These are phyloP conservation scores for Poeciliopsis turneri DNA, from an alignment of 2,797 vertebrate species.

Conservation along the genomic window DNA sequence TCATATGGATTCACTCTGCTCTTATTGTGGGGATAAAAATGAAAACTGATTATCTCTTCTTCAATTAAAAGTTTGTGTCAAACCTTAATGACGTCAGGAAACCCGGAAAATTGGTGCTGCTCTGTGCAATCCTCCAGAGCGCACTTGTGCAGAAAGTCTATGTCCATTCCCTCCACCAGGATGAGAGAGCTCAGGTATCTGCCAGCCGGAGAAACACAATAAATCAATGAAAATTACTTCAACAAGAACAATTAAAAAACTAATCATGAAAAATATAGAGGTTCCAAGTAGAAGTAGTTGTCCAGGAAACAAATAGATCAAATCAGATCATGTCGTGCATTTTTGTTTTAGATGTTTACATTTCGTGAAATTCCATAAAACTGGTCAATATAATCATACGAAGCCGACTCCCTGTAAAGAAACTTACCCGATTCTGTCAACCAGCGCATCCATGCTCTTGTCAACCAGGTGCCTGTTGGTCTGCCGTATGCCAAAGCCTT, in stretches of 20 bases:
- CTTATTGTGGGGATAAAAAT: not conserved
- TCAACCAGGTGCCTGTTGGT: conserved; percentile 95
- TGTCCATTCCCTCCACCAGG: conserved; percentile 96
- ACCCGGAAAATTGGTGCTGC: conserved; percentile 90
- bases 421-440: conserved; percentile 92
- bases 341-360: not conserved
- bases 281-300: not conserved
- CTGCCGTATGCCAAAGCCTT: conserved; percentile 94
- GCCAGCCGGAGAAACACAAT: conserved; percentile 19
- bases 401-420: no score
- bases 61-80: conserved; percentile 5
- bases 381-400: not conserved
- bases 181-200: conserved; percentile 96
- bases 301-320: not conserved
- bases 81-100: conserved; percentile 87
- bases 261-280: not conserved
- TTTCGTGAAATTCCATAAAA: not conserved
- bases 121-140: conserved; percentile 90
- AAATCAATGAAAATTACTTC: not conserved
- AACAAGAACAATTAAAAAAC: not conserved
- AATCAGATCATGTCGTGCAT: not conserved
- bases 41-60: not conserved
- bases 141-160: conserved; percentile 94
- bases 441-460: conserved; percentile 92
- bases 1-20: not conserved